phyloP scores from a whole-genome alignment of 2,113 vertebrate genomes.

The Marmota flaviventris region DNA sequence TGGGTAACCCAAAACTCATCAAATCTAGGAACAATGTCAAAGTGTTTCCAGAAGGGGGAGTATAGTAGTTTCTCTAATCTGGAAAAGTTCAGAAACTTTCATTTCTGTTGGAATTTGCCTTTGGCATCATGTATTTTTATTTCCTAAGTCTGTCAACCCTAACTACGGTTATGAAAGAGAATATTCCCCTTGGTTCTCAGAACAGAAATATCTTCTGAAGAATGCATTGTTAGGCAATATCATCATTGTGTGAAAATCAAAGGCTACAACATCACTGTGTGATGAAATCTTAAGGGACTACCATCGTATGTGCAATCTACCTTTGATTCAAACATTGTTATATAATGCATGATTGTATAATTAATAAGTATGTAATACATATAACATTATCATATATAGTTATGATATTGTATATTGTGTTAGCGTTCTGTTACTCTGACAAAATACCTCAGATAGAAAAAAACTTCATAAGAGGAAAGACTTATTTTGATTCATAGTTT shows the following conservation, averaged over 20 bases:
- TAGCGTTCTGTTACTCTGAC: neutral
- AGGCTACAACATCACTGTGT: neutral
- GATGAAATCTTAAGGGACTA: neutral
- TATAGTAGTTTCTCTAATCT: conserved; percentile 9
- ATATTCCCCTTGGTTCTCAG: neutral
- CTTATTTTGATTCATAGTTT: neutral
- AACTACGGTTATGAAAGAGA: conserved; percentile 4
- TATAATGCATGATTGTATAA: neutral
- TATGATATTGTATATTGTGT: neutral
- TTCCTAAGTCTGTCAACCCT: neutral
- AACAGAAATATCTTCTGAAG: conserved; percentile 3
- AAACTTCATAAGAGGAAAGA: neutral
- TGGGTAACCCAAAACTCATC: neutral
- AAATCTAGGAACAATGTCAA: conserved; percentile 52
- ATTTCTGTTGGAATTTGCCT: conserved; percentile 32
- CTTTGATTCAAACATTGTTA: neutral
- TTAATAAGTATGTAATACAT: neutral
- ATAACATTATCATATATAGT: neutral
- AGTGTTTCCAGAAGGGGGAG: conserved; percentile 60
- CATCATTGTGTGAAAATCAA: neutral
- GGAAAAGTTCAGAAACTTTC: conserved; percentile 52
- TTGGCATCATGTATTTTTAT: conserved; percentile 13
- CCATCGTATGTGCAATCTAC: neutral
- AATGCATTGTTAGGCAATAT: neutral
- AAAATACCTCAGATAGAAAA: neutral